Evolutionary conservation across 2,888 invertebrate genomes (phyloP).

Genomic region (Hydrotaea diabolus): DNA sequence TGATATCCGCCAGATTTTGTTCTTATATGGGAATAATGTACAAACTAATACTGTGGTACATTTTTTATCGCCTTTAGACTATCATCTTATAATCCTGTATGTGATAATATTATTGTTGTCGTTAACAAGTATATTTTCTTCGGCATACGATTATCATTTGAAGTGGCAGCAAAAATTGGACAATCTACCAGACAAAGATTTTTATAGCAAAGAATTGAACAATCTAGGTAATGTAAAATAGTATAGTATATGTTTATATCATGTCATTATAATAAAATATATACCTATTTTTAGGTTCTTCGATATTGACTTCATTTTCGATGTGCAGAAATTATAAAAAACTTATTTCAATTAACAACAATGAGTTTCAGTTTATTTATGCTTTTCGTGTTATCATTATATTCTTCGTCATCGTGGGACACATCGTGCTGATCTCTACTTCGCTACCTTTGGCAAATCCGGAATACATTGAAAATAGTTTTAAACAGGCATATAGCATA

Average conservation of each 20-base stretch:
- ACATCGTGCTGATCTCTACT: slow-evolving; percentile 73
- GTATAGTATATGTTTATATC: no score
- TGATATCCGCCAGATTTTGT: no score
- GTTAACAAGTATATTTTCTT: slow-evolving; percentile 51
- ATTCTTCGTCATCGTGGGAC: slow-evolving; percentile 72
- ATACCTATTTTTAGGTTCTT: background rate
- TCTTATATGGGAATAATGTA: slow-evolving; percentile 71
- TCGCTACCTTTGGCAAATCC: slow-evolving; percentile 73
- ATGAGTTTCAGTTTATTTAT: slow-evolving; percentile 75
- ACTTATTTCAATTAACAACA: slow-evolving; percentile 40
- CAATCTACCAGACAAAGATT: slow-evolving; percentile 57
- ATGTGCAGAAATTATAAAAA: slow-evolving; percentile 74
- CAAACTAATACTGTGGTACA: slow-evolving; percentile 68
- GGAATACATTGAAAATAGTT: slow-evolving; percentile 73
- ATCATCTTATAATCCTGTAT: no score
- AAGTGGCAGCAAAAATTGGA: slow-evolving; percentile 54
- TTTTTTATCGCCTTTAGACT: no score
- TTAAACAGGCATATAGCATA: slow-evolving; percentile 69
- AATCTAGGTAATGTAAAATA: no score
- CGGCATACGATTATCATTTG: slow-evolving; percentile 70
- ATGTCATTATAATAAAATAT: background rate
- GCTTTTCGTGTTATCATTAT: slow-evolving; percentile 73
- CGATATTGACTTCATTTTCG: slow-evolving; percentile 73
- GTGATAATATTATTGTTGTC: slow-evolving; percentile 56
- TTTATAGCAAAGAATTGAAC: slow-evolving; percentile 67